These are phyloP conservation scores for Helicoverpa assulta DNA, from an alignment of 2,888 invertebrate species.

Conservation along the genomic window DNA sequence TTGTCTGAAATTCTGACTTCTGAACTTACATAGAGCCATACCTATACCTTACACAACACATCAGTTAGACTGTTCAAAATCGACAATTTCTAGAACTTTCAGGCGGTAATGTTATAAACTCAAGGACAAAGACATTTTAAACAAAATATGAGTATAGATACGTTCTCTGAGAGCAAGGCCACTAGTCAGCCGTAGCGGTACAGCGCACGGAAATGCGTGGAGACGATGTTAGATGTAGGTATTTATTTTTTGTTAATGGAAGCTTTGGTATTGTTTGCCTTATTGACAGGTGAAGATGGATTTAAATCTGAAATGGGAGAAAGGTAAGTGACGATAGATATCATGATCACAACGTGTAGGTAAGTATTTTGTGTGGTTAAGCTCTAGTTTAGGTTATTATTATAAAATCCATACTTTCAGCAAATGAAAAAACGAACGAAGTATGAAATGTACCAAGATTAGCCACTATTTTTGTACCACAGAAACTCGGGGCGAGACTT, in stretches of 20 bases:
- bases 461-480: too few species aligned
- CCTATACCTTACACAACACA: neutral
- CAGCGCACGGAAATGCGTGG: slow-evolving; percentile 46
- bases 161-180: slow-evolving; percentile 39
- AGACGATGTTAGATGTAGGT: slow-evolving; percentile 35
- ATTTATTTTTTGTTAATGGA: slow-evolving; percentile 61
- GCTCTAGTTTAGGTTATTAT: too few species aligned
- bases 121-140: slow-evolving; percentile 41
- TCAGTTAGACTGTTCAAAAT: neutral
- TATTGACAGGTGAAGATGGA: slow-evolving; percentile 35
- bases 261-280: slow-evolving; percentile 1
- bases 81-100: neutral
- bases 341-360: too few species aligned
- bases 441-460: too few species aligned
- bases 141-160: slow-evolving; percentile 34
- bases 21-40: too few species aligned
- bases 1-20: too few species aligned
- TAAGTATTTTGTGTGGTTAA: too few species aligned
- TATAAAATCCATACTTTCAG: too few species aligned
- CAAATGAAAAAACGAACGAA: too few species aligned
- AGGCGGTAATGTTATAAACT: neutral
- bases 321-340: neutral
- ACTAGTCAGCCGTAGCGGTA: slow-evolving; percentile 34
- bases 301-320: slow-evolving; percentile 15
- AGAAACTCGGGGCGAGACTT: too few species aligned